Conservation (phyloP, 1,140 invertebrate species). For the Leptinotarsa undecemlineata region DNA sequence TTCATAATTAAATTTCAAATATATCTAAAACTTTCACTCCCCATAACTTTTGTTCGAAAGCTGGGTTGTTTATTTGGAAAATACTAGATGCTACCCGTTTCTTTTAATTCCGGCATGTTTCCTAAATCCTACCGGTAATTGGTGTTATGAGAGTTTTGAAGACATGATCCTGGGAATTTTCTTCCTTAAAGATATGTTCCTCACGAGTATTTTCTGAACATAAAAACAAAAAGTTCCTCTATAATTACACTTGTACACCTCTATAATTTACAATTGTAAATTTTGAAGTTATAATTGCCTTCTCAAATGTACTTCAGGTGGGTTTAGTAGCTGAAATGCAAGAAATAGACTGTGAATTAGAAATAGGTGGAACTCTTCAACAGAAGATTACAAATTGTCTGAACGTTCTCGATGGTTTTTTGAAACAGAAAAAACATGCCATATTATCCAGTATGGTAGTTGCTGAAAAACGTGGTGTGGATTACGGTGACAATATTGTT, state of each 20-base stretch:
- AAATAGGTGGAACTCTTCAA: constrained; percentile 80
- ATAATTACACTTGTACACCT: too few relatives aligned
- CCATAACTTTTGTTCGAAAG: too few relatives aligned
- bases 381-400: constrained; percentile 83
- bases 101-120: too few relatives aligned
- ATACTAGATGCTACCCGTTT: too few relatives aligned
- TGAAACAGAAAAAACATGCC: constrained; percentile 63
- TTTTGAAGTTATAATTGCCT: background rate
- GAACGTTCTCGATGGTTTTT: constrained; percentile 67
- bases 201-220: background rate
- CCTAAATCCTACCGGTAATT: too few relatives aligned
- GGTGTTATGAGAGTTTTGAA: too few relatives aligned
- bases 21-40: too few relatives aligned
- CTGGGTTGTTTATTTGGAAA: too few relatives aligned
- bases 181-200: too few relatives aligned
- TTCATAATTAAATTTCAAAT: too few relatives aligned
- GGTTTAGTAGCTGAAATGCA: constrained; percentile 79
- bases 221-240: background rate
- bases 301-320: constrained; percentile 54
- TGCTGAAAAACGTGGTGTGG: constrained; percentile 68
- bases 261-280: background rate
- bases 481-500: constrained; percentile 63
- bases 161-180: too few relatives aligned
- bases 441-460: constrained; percentile 81
- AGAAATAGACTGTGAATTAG: constrained; percentile 76